Evolutionary conservation across 1,140 invertebrate genomes (phyloP), one percentile per base, ranked within the genome.

Genomic region (Meloidogyne floridensis): DNA sequence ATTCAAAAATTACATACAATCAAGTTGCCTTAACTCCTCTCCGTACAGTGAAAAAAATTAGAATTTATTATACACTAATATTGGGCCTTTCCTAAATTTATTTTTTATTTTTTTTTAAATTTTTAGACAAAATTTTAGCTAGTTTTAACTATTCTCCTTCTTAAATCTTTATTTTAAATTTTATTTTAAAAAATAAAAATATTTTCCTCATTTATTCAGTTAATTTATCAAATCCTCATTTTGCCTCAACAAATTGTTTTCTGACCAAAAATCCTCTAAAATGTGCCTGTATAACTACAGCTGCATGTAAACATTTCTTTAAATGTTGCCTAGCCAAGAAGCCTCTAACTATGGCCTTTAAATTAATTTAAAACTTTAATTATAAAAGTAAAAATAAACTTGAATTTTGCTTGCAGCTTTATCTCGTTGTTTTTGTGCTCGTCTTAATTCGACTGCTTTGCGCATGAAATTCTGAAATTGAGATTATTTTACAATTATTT

Each of bases 381-480:
- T n/a, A 3, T n/a, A 65, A 7, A n/a, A 59, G 1, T 13, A 15
- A 15, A n/a, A 65, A 65, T 11, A 65, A 65, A 74, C 72, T 54
- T 74, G 72, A 6, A 74, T 74, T 54, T 74, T 74, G 6, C 72
- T 74, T 7, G 72, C 72, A 6, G 72, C 72, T 51, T 54, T 15
- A 15, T 20, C 72, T 15, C 18, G n/a, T 6, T 54, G 15, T 5
- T 54, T 47, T n/a, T 65, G 59, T 6, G 15, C n/a, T 54, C 18
- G 20, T 32, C 72, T 15, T 18, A 51, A 54, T 18, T 74, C 72
- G 7, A 74, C n/a, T 15, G 72, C 72, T 15, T 47, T 74, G 4
- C 18, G 18, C 72, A 74, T 51, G 8, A 74, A 74, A 18, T 74
- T 47, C 72, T 74, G 53, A 74, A 74, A 74, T n/a, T 65, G n/a